Evolutionary conservation across 1,140 invertebrate genomes (phyloP).

Genomic region (Dendroctonus ponderosae): DNA sequence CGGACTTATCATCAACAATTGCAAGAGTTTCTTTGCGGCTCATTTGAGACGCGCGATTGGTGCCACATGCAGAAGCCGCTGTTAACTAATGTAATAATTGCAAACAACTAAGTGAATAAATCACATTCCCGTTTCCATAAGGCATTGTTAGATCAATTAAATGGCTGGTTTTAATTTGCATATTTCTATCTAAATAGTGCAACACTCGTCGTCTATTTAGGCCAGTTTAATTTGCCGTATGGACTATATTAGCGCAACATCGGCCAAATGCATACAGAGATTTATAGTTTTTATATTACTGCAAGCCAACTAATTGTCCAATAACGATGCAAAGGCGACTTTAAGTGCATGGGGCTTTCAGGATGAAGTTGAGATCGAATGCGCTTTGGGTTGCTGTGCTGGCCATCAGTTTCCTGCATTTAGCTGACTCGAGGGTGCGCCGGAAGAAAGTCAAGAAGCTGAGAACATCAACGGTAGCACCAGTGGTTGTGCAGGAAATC

Average conservation of each 20-base stretch:
- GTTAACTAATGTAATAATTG: too few species aligned
- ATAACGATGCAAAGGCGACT: background rate
- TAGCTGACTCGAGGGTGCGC: constrained; percentile 38
- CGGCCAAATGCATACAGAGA: constrained; percentile 4
- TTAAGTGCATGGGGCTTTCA: constrained; percentile 12
- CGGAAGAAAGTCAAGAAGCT: constrained; percentile 33
- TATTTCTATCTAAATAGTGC: constrained; percentile 17
- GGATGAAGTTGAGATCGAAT: constrained; percentile 27
- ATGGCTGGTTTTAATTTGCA: constrained; percentile 13
- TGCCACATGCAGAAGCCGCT: too few species aligned
- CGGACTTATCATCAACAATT: too few species aligned
- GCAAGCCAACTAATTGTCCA: background rate
- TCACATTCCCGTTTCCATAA: too few species aligned
- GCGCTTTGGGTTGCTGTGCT: constrained; percentile 22
- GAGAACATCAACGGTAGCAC: background rate
- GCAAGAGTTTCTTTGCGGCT: too few species aligned
- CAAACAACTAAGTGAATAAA: too few species aligned
- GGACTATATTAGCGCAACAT: constrained; percentile 1
- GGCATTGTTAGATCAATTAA: constrained; percentile 18
- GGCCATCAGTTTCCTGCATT: constrained; percentile 24
- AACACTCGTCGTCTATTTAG: constrained; percentile 22
- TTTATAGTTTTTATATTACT: constrained; percentile 23
- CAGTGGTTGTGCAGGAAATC: background rate
- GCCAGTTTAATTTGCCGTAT: constrained; percentile 6
- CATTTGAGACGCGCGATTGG: too few species aligned